Evolutionary conservation across 1,140 invertebrate genomes (phyloP), one percentile per base, ranked within the genome.

Genomic region (Hermatobates lingyangjiaoensis): DNA sequence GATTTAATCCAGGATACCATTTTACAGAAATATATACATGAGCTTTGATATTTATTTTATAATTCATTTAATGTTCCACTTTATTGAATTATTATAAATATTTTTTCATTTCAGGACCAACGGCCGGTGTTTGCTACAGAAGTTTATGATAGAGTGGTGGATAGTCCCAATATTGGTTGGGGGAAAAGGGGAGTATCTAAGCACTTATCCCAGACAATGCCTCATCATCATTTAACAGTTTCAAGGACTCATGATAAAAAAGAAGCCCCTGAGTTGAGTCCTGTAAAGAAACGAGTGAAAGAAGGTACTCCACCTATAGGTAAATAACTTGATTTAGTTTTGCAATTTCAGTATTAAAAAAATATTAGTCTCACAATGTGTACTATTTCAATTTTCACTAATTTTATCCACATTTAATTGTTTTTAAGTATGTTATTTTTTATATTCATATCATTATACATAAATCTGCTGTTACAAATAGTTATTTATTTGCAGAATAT

Each of bases 231-330:
- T 18, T 51, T 52, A 14, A 44, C 53, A n/a, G 55, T 53, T 38
- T 71, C 62, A 66, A 71, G 55, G n/a, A 15, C 40, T 24, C 54
- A 57, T 49, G 78, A 80, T 59, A 91, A 88, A 64, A 93, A 92
- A 63, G 88, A 93, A 59, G 76, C 81, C 26, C 85, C 86, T 42
- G 91, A 96, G 61, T 68, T 96, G 52, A 94, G 88, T 60, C 93
- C 93, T 1, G 90, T 96, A 2, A 97, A 97, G 70, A 97, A 97
- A 66, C 73, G 92, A n/a, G 91, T 95, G 5, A 96, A 96, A 64
- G 93, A 96, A 63, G 89, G 86, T 58, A 92, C 90, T 21, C 90
- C 91, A 27, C 89, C 89, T 0, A 78, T 63, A 34, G 67, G 69
- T 59, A 62, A 62, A 49, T 15, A 61, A 59, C 15, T 42, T 44